A percentile compares a stretch with the other conserved stretches of the same genome.
phyloP scores from a whole-genome alignment of 37 sponge, comb jelly and placozoan species.

The Amphimedon queenslandica region DNA sequence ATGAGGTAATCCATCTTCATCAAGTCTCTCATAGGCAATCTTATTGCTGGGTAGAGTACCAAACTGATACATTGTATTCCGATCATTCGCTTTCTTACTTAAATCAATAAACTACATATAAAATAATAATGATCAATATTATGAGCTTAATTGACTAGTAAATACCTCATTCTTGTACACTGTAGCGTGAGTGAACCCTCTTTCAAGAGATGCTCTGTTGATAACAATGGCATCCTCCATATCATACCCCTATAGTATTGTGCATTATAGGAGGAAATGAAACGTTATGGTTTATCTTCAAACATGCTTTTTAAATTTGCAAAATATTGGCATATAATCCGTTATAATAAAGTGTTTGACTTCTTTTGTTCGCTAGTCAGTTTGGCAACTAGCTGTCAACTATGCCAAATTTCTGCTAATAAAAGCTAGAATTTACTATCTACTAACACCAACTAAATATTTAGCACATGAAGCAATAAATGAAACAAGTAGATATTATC shows the following conservation, averaged over 20 bases:
- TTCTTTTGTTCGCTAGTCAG: not conserved
- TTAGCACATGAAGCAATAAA: too few relatives aligned
- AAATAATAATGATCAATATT: not conserved
- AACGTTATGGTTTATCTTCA: too few relatives aligned
- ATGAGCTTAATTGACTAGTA: not conserved
- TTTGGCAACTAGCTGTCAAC: not conserved
- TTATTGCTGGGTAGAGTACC: slow-evolving; percentile 39
- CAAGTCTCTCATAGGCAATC: slow-evolving; percentile 40
- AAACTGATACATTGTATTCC: slow-evolving; percentile 19
- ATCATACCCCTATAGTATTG: slow-evolving; percentile 97
- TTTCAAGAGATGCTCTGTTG: slow-evolving; percentile 88
- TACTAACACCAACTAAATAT: too few relatives aligned
- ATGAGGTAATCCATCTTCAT: slow-evolving; percentile 86
- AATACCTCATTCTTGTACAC: slow-evolving; percentile 85
- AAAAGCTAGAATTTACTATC: too few relatives aligned
- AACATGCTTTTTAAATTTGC: too few relatives aligned
- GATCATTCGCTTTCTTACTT: slow-evolving; percentile 6
- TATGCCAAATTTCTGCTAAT: not conserved
- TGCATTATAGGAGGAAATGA: too few relatives aligned
- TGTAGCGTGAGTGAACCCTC: slow-evolving; percentile 93
- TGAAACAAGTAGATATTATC: too few relatives aligned
- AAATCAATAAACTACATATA: slow-evolving; percentile 15
- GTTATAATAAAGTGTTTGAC: too few relatives aligned
- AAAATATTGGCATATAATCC: too few relatives aligned
- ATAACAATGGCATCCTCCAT: slow-evolving; percentile 99